Evolutionary conservation across 2,888 invertebrate species (phyloP).

Genomic region (Protonemura montana): DNA sequence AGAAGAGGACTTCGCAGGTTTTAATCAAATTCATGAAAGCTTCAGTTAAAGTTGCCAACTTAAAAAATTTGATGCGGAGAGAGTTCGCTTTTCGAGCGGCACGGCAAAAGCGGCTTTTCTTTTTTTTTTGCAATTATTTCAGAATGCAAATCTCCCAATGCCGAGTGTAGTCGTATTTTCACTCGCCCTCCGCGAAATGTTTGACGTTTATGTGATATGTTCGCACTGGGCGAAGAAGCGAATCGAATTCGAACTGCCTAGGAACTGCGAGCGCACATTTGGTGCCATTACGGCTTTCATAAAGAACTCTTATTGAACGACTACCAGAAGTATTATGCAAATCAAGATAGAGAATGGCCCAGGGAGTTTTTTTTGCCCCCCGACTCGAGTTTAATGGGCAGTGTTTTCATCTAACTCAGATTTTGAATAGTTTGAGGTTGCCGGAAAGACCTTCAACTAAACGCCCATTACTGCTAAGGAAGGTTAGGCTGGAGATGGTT

Average conservation of each 20-base stretch:
- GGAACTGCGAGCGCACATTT: not conserved
- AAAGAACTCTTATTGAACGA: constrained; percentile 27
- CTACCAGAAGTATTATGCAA: constrained; percentile 28
- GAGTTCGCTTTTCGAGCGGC: not conserved
- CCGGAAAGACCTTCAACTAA: not conserved
- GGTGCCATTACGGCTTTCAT: constrained; percentile 31
- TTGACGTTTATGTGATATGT: constrained; percentile 37
- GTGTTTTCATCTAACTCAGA: constrained; percentile 12
- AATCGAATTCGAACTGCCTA: constrained; percentile 19
- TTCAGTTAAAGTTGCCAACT: not conserved
- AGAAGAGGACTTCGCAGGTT: not conserved
- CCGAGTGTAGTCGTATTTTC: constrained; percentile 25
- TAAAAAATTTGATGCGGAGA: not conserved
- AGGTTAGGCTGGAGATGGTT: no score
- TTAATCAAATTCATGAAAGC: not conserved
- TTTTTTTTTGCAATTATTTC: constrained; percentile 33
- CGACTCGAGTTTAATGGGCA: not conserved
- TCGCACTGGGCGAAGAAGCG: not conserved
- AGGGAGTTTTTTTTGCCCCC: not conserved
- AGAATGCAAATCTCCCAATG: constrained; percentile 21
- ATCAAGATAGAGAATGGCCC: not conserved
- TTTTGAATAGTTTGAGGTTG: not conserved
- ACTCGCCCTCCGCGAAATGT: not conserved
- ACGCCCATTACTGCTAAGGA: not conserved
- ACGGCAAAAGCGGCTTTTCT: not conserved